phyloP scores from a whole-genome alignment of 2,888 invertebrate species.

The Lapara coniferarum region DNA sequence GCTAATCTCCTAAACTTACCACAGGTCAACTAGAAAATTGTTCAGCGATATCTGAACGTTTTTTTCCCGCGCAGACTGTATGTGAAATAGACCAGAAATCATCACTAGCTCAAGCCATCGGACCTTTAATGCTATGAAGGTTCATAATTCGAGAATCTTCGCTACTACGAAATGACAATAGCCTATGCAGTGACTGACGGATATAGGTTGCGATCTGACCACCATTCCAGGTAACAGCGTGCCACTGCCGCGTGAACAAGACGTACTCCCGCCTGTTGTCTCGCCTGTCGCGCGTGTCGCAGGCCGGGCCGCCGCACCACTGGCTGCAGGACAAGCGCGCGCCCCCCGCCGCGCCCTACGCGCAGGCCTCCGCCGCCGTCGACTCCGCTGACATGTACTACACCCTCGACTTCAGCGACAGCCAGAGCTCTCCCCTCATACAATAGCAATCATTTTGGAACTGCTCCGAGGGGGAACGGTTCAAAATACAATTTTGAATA shows the following conservation, averaged over 20 bases:
- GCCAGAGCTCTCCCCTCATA: constrained; percentile 89
- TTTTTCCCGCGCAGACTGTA: no score
- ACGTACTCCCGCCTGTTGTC: constrained; percentile 87
- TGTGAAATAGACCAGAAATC: no score
- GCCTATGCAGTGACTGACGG: no score
- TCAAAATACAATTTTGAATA: constrained; percentile 72
- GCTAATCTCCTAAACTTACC: no score
- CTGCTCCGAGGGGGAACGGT: constrained; percentile 79
- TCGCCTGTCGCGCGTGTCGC: constrained; percentile 73
- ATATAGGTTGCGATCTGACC: no score
- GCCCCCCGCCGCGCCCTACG: constrained; percentile 48
- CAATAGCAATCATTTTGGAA: constrained; percentile 84
- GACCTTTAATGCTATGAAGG: no score
- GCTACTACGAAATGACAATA: no score
- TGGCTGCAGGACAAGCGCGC: constrained; percentile 85
- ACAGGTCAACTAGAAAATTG: no score
- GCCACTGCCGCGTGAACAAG: constrained; percentile 91
- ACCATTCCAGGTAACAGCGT: constrained; percentile 86
- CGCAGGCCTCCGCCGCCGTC: constrained; percentile 76
- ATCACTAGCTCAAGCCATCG: background rate
- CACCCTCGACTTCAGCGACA: constrained; percentile 90
- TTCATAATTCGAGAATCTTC: no score
- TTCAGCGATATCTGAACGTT: no score
- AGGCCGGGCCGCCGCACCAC: constrained; percentile 74
- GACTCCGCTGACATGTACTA: constrained; percentile 90